Evolutionary conservation across 2,797 vertebrate species (phyloP).

Genomic region (Remorina albescens): DNA sequence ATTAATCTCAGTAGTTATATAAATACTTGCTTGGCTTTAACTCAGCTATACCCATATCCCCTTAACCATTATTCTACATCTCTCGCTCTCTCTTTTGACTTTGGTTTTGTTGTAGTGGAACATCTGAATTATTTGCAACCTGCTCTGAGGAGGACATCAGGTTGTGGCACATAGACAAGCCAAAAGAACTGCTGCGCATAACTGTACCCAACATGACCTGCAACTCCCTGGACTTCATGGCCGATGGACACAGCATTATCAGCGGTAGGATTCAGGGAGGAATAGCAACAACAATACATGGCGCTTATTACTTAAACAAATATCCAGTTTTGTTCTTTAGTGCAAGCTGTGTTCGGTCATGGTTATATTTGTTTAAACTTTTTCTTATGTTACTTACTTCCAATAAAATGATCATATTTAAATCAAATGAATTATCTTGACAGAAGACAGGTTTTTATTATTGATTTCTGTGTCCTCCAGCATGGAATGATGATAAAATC

Average conservation of each 20-base stretch:
- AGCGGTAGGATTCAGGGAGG: conserved; percentile 84
- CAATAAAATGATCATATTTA: too few species aligned
- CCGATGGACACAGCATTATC: conserved; percentile 89
- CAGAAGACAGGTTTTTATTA: background rate
- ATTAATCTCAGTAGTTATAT: background rate
- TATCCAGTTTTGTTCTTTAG: background rate
- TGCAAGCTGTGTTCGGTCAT: background rate
- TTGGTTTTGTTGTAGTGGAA: conserved; percentile 79
- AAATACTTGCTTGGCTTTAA: background rate
- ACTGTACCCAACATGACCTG: conserved; percentile 89
- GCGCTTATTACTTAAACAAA: background rate
- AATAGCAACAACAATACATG: too few species aligned
- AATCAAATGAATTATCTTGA: background rate
- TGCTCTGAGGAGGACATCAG: conserved; percentile 91
- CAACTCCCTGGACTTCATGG: conserved; percentile 87
- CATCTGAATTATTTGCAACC: conserved; percentile 90
- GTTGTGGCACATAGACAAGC: conserved; percentile 87
- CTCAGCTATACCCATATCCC: background rate
- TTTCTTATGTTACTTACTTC: too few species aligned
- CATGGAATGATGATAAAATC: conserved; percentile 92
- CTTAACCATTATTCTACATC: background rate
- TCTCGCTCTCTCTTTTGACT: background rate
- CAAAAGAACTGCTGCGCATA: conserved; percentile 89
- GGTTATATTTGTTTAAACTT: background rate
- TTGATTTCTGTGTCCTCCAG: conserved; percentile 69